A percentile compares a stretch with the other conserved stretches of the same genome.
phyloP scores from a whole-genome alignment of 2,888 invertebrate genomes.

The Drosophila anomalata region DNA sequence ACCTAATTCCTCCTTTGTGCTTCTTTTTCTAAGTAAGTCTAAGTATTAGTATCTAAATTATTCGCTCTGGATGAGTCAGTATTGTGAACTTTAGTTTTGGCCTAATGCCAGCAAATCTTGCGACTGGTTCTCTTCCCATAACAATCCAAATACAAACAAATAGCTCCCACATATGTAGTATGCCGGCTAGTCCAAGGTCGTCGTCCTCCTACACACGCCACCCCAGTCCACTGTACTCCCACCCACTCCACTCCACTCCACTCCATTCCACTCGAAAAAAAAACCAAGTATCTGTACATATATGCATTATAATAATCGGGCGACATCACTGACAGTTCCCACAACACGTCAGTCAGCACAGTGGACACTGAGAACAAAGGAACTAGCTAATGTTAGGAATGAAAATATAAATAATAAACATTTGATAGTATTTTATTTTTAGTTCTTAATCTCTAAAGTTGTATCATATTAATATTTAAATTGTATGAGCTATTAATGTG shows the following conservation, averaged over 20 bases:
- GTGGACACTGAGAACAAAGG: conserved; percentile 2
- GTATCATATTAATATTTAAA: too few relatives aligned
- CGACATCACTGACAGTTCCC: conserved; percentile 15
- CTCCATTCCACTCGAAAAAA: conserved; percentile 8
- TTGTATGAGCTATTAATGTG: not conserved
- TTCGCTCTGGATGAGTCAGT: conserved; percentile 31
- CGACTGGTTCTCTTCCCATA: not conserved
- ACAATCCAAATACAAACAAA: not conserved
- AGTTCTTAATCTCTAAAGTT: too few relatives aligned
- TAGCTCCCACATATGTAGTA: conserved; percentile 2
- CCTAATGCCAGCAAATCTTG: conserved; percentile 19
- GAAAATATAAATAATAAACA: not conserved
- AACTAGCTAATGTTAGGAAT: not conserved
- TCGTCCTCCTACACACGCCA: conserved; percentile 63
- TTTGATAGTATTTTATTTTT: not conserved
- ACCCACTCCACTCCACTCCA: conserved; percentile 6
- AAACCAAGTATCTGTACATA: not conserved
- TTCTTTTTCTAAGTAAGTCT: not conserved
- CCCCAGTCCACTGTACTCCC: conserved; percentile 3
- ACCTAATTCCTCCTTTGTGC: conserved; percentile 2
- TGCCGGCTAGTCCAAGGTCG: conserved; percentile 58
- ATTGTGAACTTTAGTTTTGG: conserved; percentile 38
- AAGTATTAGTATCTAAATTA: conserved; percentile 5
- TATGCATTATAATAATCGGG: conserved; percentile 8
- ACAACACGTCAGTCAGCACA: conserved; percentile 4